Conservation (phyloP, 2,797 vertebrate genomes). For the Eulemur coronatus region DNA sequence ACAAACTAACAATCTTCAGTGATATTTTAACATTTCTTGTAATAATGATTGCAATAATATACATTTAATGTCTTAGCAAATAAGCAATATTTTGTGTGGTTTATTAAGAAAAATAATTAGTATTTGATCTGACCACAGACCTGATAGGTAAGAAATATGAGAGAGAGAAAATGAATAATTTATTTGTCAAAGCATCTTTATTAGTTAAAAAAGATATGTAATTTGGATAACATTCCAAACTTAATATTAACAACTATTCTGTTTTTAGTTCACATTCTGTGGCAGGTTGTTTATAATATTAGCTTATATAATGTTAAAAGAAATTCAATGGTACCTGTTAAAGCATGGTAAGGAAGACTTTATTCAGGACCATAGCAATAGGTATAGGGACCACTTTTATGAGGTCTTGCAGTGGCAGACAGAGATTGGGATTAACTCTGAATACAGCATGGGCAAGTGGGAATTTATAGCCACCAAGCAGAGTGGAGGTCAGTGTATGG, state of each 20-base stretch:
- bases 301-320: not conserved
- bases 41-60: not conserved
- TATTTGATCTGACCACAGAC: not conserved
- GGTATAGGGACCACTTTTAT: not conserved
- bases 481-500: not conserved
- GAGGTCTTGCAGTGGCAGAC: too few relatives aligned
- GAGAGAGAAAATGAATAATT: not conserved
- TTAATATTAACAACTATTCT: not conserved
- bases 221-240: not conserved
- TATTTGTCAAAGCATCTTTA: not conserved
- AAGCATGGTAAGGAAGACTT: not conserved
- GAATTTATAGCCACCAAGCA: not conserved
- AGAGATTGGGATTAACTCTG: not conserved
- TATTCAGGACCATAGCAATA: not conserved
- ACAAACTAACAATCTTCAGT: not conserved
- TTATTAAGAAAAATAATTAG: conserved; percentile 1
- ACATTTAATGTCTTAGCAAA: conserved; percentile 19
- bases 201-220: not conserved
- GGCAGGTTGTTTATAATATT: not conserved
- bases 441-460: not conserved
- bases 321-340: not conserved
- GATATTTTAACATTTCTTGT: not conserved
- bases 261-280: conserved; percentile 4
- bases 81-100: not conserved
- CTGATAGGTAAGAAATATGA: not conserved